Conservation (phyloP, 2,113 vertebrate genomes). For the Microtus richardsoni region DNA sequence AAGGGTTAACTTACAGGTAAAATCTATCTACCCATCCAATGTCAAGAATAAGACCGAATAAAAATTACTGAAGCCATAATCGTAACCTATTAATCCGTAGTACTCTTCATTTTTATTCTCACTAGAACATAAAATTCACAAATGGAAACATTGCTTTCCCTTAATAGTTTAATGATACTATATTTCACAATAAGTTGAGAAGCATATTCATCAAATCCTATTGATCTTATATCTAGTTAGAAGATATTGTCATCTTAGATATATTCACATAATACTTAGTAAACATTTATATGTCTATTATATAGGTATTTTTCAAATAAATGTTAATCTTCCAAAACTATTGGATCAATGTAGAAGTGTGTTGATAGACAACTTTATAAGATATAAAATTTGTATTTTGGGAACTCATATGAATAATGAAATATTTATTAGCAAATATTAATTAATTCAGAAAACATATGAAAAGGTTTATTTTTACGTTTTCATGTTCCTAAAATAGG, state of each 20-base stretch:
- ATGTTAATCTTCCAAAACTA: neutral
- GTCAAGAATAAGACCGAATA: neutral
- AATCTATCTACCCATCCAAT: neutral
- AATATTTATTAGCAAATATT: neutral
- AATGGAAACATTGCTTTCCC: neutral
- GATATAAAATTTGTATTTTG: neutral
- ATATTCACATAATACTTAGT: neutral
- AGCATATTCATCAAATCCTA: neutral
- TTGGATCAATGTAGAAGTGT: neutral
- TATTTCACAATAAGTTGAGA: neutral
- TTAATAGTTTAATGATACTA: neutral
- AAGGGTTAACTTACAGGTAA: neutral
- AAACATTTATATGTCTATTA: neutral
- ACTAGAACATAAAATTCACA: neutral
- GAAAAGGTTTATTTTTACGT: neutral
- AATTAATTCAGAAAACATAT: neutral
- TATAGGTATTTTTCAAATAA: neutral
- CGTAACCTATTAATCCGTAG: neutral
- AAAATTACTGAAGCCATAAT: neutral
- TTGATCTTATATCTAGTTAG: neutral
- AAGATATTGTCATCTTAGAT: neutral
- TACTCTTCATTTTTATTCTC: neutral
- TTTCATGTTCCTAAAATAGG: neutral
- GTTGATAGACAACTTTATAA: neutral
- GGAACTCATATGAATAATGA: neutral